These are phyloP conservation scores for Ameiurus melas DNA, from an alignment of 2,113 vertebrate species.

Conservation along the genomic window DNA sequence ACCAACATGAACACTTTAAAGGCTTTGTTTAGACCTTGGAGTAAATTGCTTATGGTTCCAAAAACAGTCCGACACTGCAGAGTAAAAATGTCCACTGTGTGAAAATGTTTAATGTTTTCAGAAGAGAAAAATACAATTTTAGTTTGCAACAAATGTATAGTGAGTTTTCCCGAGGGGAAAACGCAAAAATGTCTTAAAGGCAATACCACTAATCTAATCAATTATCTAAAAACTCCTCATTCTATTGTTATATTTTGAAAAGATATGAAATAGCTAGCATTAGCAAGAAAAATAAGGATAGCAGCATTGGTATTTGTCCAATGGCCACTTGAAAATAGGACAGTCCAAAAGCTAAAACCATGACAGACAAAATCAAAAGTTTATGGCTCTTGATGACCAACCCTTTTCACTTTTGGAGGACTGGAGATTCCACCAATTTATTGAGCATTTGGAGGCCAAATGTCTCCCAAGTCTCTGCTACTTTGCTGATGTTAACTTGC, in stretches of 20 bases:
- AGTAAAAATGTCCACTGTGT: neutral
- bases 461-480: neutral
- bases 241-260: neutral
- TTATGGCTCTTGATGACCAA: slow-evolving; percentile 26
- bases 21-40: no score
- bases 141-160: neutral
- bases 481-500: slow-evolving; percentile 21
- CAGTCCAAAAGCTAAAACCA: slow-evolving; percentile 12
- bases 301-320: neutral
- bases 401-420: slow-evolving; percentile 22
- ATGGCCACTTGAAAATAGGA: neutral
- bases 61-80: no score
- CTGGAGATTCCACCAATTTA: neutral
- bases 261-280: slow-evolving; percentile 13
- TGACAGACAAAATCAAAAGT: neutral
- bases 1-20: neutral
- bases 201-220: slow-evolving; percentile 22
- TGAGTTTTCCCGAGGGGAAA: neutral
- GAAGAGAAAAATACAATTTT: neutral
- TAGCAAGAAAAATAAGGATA: slow-evolving; percentile 14
- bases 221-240: neutral
- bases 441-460: slow-evolving; percentile 29
- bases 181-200: neutral
- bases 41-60: no score
- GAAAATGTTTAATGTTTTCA: neutral